Base-by-base conservation (phyloP, 1,140 invertebrate genomes). In the Ylistrum balloti region DNA sequence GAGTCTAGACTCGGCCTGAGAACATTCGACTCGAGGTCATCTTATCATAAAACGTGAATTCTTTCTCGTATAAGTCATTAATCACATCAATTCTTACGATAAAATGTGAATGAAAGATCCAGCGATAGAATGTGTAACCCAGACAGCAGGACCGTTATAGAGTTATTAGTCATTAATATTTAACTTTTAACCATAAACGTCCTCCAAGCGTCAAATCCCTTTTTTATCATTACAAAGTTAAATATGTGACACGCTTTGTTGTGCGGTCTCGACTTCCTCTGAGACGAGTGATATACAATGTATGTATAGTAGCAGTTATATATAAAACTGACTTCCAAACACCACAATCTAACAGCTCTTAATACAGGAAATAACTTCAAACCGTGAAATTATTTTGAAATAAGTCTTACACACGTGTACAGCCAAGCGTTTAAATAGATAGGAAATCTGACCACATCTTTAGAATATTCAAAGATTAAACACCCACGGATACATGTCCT, bases 11-110 rank as follows among this genome's bases (percentile, higher is more conserved):
- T n/a, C n/a, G n/a, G n/a, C n/a, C n/a, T n/a, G n/a, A n/a, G n/a
- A n/a, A n/a, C n/a, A n/a, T n/a, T n/a, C n/a, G n/a, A n/a, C 17
- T 74, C 56, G 56, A 74, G 56, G 56, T 74, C 56, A 74, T n/a
- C 56, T 74, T n/a, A 74, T 74, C 56, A 28, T 74, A 74, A 74
- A 74, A 74, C n/a, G n/a, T 28, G 56, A 74, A 74, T 74, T 28
- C 56, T 28, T 22, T 28, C 56, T n/a, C 56, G 1, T 28, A 74
- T n/a, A 28, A 74, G 13, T 5, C 22, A 74, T 74, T 28, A 74
- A n/a, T 74, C 56, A 28, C n/a, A 74, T 22, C n/a, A 74, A n/a
- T 22, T 5, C 56, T 74, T 74, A 74, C 15, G 56, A 74, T 74
- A 74, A 74, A 74, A 0, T 74, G n/a, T 74, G 22, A 74, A 38